Conservation (phyloP, 2,113 vertebrate genomes). For the Ciconia boyciana region DNA sequence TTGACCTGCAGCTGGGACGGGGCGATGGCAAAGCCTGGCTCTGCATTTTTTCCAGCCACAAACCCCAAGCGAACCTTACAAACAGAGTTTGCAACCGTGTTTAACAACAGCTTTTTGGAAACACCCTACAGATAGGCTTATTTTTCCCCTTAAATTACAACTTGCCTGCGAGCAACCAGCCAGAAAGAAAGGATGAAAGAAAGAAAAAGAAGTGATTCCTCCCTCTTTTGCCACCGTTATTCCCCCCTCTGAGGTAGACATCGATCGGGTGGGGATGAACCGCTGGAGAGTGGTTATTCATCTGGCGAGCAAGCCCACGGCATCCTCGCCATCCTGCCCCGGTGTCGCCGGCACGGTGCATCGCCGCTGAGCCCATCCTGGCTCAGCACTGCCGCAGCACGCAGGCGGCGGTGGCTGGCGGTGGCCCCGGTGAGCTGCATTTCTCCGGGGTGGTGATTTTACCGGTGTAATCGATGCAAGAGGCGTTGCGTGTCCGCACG, state of each 20-base stretch:
- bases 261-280: conserved; percentile 73
- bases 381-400: conserved; percentile 78
- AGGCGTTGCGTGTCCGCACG: conserved; percentile 71
- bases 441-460: conserved; percentile 72
- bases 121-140: not conserved
- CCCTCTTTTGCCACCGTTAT: not conserved
- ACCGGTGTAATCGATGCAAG: conserved; percentile 81
- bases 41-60: not conserved
- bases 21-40: not conserved
- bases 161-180: not conserved
- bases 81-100: not conserved
- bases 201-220: not conserved
- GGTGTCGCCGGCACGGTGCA: not conserved
- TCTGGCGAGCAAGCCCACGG: not conserved
- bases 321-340: not conserved
- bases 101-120: not conserved
- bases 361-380: not conserved
- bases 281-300: conserved; percentile 61
- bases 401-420: conserved; percentile 60
- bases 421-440: conserved; percentile 73
- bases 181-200: not conserved
- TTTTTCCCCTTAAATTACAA: not conserved
- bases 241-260: conserved; percentile 89
- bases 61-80: not conserved
- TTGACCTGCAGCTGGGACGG: not conserved